These are phyloP conservation scores for Trichonephila clavata DNA, from an alignment of 1,140 invertebrate genomes.

Conservation along the genomic window DNA sequence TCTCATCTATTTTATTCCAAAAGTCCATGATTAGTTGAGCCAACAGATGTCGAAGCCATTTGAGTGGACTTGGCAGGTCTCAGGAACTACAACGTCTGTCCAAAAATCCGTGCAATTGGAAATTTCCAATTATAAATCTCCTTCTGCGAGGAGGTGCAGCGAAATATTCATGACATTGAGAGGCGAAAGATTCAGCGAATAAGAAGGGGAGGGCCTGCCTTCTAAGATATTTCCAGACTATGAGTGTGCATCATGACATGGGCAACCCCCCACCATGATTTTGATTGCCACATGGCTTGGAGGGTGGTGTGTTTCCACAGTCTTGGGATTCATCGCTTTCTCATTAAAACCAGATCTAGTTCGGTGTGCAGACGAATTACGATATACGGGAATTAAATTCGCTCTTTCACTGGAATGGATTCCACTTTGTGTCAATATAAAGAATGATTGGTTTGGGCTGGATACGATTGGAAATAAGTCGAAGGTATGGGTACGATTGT, in stretches of 20 bases:
- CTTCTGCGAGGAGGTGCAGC: neutral
- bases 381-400: neutral
- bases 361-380: neutral
- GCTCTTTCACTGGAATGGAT: neutral
- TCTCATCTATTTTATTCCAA: neutral
- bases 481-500: too few species aligned
- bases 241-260: neutral
- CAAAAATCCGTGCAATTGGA: conserved; percentile 33
- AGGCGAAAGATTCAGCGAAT: neutral
- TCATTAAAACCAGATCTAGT: neutral
- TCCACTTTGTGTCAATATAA: neutral
- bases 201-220: neutral
- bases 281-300: neutral
- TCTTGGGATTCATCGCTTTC: neutral
- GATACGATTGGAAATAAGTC: too few species aligned
- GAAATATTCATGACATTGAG: conserved; percentile 1
- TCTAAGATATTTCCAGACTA: neutral
- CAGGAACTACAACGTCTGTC: neutral
- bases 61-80: neutral
- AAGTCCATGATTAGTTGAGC: neutral
- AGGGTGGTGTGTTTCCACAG: neutral
- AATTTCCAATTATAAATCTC: conserved; percentile 46
- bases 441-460: neutral
- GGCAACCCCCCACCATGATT: neutral
- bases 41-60: conserved; percentile 3